Evolutionary conservation across 2,113 vertebrate species (phyloP), one percentile per base, ranked within the genome.

Genomic region (Gorilla gorilla): DNA sequence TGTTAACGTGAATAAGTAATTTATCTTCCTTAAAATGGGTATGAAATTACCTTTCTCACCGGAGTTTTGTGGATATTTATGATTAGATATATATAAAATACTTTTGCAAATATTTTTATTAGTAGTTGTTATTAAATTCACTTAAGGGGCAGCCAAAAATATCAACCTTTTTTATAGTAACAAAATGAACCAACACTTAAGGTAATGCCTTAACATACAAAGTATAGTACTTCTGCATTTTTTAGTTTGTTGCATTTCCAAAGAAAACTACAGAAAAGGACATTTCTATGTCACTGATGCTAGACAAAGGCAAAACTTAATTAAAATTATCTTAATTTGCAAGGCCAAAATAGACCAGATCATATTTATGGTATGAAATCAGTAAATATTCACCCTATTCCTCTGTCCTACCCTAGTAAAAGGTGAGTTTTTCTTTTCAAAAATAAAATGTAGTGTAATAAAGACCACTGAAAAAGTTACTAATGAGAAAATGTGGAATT

Each of bases 401-500:
- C 0, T 75, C 7, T 70, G 11, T 20, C 20, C 22, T 57, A 11
- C 25, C 72, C 22, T 70, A 27, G 16, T 89, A 76, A 93, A 93
- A 96, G n/a, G 35, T 20, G 8, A 89, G 23, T 78, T 64, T 78
- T 73, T 55, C n/a, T 79, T 43, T 84, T 75, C 40, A 68, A 88
- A 73, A 50, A 64, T 48, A 10, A 64, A 93, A 86, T 72, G 79
- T 40, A 27, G 11, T 1, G 1, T 59, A 94, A 81, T 73, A 70
- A 20, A 50, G 17, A 32, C 30, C 43, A 83, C 27, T 78, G 30
- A 73, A 95, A 92, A 90, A 14, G 6, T 86, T 84, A 73, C n/a
- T 93, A 84, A 85, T 89, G 30, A 95, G 43, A 95, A 94, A 95
- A 83, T 66, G 27, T 61, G 80, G 17, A 97, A 91, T 93, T 89